Base-by-base conservation (phyloP, 2,113 vertebrate genomes). In the Tringa solitaria region DNA sequence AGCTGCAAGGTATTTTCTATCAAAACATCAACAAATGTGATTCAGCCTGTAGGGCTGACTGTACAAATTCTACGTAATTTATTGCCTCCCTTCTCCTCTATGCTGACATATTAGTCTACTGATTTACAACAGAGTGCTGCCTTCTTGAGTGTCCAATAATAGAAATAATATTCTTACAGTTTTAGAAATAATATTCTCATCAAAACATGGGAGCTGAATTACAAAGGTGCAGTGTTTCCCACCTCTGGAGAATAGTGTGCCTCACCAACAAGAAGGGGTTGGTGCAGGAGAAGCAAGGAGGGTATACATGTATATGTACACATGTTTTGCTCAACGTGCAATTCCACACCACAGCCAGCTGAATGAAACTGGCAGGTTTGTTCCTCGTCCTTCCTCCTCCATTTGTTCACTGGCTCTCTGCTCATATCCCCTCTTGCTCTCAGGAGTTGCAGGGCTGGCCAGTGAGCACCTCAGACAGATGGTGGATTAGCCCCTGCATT, bases 21-120 rank as follows among this genome's bases (percentile, higher is more conserved):
- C 24, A 95, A 84, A 96, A 82, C 68, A 90, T 75, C 60, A 95
- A 81, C 35, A 84, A 78, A 75, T 81, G 46, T 65, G 77, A 82
- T 76, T 90, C 69, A 84, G 56, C 51, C 60, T 57, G 24, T 50
- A 48, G 57, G 32, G 33, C 24, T 73, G 67, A 84, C 75, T 88
- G 74, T 59, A 91, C 23, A 75, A 90, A 90, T 75, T 21, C 48
- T 78, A 33, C 0, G 1, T 53, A 73, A 81, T 87, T 78, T 87
- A 82, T 50, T 84, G 27, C 26, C 41, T 90, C 23, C 8, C 15
- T 90, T 81, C 39, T 89, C 80, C 61, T 75, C 43, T 33, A 12
- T 56, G 10, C 32, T 89, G 65, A 59, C 1, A 0, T 65, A 75
- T 65, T 77, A 74, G 21, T 60, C n/a, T 82, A 41, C 54, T 37